phyloP scores from a whole-genome alignment of 2,888 invertebrate genomes.

The Chymomyza caudatula region DNA sequence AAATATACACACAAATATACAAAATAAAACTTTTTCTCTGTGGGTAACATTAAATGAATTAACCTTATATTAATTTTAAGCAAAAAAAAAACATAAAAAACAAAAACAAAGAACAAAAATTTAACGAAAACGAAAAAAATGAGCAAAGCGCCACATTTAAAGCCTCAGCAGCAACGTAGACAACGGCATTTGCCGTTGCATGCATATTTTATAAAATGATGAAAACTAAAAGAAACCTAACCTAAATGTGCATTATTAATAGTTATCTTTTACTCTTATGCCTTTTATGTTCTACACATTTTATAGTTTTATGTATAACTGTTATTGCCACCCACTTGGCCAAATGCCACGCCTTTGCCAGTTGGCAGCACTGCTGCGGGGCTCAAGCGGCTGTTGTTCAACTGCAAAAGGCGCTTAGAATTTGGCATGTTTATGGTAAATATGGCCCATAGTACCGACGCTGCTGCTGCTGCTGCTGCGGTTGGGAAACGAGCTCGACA shows the following conservation, averaged over 20 bases:
- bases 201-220: not conserved
- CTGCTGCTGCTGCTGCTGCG: not conserved
- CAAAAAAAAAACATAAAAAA: not conserved
- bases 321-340: not conserved
- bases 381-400: not conserved
- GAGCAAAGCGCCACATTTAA: not conserved
- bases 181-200: not conserved
- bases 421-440: not conserved
- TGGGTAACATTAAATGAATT: not conserved
- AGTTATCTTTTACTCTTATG: not conserved
- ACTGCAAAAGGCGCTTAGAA: not conserved
- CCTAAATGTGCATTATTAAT: not conserved
- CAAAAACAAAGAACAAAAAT: not conserved
- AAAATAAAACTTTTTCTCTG: conserved; percentile 5
- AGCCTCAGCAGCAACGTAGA: not conserved
- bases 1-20: conserved; percentile 30
- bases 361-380: not conserved
- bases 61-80: not conserved
- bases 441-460: not conserved
- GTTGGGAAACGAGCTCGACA: not conserved
- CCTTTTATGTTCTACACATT: not conserved
- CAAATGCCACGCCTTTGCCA: not conserved
- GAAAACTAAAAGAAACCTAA: not conserved
- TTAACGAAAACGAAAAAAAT: not conserved
- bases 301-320: not conserved